Evolutionary conservation across 2,797 vertebrate genomes (phyloP).

Genomic region (Sebastes minor): DNA sequence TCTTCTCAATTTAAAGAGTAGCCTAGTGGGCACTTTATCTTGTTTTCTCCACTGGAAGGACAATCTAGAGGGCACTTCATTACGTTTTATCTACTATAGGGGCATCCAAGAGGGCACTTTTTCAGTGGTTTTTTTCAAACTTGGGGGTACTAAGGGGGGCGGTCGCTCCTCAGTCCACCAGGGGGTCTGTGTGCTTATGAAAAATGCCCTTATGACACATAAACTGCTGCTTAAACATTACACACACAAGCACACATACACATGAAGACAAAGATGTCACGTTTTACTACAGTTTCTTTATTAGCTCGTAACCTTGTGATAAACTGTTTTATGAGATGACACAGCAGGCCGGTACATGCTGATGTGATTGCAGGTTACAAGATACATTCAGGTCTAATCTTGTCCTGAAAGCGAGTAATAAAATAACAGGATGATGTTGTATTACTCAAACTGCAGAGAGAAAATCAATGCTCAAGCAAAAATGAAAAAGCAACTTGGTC

Average conservation of each 20-base stretch:
- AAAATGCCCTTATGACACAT: neutral
- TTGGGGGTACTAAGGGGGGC: neutral
- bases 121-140: too few relatives aligned
- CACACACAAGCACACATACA: neutral
- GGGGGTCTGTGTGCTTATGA: neutral
- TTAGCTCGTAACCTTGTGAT: neutral
- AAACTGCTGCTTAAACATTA: neutral
- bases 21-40: too few relatives aligned
- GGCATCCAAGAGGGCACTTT: too few relatives aligned
- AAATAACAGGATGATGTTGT: neutral
- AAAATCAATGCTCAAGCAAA: neutral
- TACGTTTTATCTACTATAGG: too few relatives aligned
- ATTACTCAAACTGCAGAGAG: neutral
- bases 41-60: too few relatives aligned
- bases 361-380: neutral
- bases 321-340: neutral
- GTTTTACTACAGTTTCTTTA: too few relatives aligned
- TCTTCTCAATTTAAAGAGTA: too few relatives aligned
- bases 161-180: too few relatives aligned
- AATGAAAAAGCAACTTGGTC: neutral
- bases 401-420: neutral
- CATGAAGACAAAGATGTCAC: neutral
- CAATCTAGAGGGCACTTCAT: too few relatives aligned
- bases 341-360: neutral
- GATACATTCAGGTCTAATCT: neutral